These are phyloP conservation scores for Ptiloglossa arizonensis DNA, from an alignment of 1,140 invertebrate species.

Conservation along the genomic window DNA sequence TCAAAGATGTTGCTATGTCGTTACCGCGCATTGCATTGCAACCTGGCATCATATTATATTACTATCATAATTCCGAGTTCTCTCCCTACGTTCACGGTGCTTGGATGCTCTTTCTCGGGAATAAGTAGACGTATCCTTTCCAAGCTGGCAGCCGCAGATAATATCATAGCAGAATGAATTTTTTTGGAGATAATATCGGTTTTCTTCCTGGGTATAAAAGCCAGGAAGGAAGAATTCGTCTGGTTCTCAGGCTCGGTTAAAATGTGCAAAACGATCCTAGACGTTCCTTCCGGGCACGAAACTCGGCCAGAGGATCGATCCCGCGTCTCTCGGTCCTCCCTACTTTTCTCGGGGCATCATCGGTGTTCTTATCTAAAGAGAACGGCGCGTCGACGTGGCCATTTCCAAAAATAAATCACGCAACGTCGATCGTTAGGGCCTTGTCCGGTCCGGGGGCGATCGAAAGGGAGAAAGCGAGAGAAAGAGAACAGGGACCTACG, in stretches of 20 bases:
- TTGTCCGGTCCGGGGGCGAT: slow-evolving; percentile 31
- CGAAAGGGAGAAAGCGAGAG: neutral
- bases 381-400: slow-evolving; percentile 32
- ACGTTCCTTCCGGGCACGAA: slow-evolving; percentile 67
- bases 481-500: neutral
- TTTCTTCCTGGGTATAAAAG: slow-evolving; percentile 30
- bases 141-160: slow-evolving; percentile 1
- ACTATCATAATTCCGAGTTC: slow-evolving; percentile 1
- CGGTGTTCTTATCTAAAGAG: slow-evolving; percentile 64
- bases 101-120: slow-evolving; percentile 5
- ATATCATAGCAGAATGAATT: too few relatives aligned
- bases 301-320: slow-evolving; percentile 5
- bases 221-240: slow-evolving; percentile 49
- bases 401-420: slow-evolving; percentile 76
- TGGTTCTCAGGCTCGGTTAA: slow-evolving; percentile 68
- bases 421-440: slow-evolving; percentile 69
- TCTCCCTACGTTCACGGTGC: neutral
- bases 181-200: slow-evolving; percentile 49
- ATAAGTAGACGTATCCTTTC: slow-evolving; percentile 14
- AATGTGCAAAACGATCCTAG: slow-evolving; percentile 65
- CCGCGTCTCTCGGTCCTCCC: neutral
- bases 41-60: slow-evolving; percentile 4
- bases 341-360: slow-evolving; percentile 16
- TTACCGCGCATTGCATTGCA: too few relatives aligned
- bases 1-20: neutral